Evolutionary conservation across 2,113 vertebrate species (phyloP), one percentile per base, ranked within the genome.

Genomic region (Capreolus pygargus): DNA sequence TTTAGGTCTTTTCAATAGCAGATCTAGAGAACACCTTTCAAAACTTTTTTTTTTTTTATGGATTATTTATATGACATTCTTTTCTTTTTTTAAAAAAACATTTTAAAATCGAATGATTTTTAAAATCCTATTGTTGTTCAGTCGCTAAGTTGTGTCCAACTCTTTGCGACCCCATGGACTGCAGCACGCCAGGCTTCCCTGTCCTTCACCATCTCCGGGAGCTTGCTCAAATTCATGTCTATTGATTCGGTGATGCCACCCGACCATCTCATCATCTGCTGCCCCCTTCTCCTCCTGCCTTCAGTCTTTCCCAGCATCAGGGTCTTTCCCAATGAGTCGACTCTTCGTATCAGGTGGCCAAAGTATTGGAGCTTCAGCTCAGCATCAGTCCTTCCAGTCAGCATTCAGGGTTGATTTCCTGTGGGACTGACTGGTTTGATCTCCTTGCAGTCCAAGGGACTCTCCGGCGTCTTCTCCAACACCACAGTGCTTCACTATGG

Each of bases 31-130:
- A 39, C 78, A 30, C 76, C 27, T 30, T 47, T 79, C 43, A 79
- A 15, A 79, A 3, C 4, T 17, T 50, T 10, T 79, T 9, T n/a
- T n/a, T 45, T 47, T 17, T 1, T 1, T 15, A 50, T 1, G 4
- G 15, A 30, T 47, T 78, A 78, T 79, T 45, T 30, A 78, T 78
- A 28, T 47, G 43, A 79, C 27, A 16, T 45, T 45, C 30, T 30
- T 30, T 30, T 6, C 1, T 43, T 27, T 28, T 47, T 76, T 76
- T 43, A 15, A 10, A 43, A 70, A 61, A 23, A 36, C 25, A 30
- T 78, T 76, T 47, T 47, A 47, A 78, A 78, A 27, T 45, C 6
- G 3, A 45, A 28, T 2, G 7, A 47, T 16, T 79, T 79, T 47
- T 11, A 30, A 47, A 79, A 79, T 6, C 45, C 45, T 16, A 3